Evolutionary conservation across 2,888 invertebrate species (phyloP), one percentile per base, ranked within the genome.

Genomic region (Suillia variegata): DNA sequence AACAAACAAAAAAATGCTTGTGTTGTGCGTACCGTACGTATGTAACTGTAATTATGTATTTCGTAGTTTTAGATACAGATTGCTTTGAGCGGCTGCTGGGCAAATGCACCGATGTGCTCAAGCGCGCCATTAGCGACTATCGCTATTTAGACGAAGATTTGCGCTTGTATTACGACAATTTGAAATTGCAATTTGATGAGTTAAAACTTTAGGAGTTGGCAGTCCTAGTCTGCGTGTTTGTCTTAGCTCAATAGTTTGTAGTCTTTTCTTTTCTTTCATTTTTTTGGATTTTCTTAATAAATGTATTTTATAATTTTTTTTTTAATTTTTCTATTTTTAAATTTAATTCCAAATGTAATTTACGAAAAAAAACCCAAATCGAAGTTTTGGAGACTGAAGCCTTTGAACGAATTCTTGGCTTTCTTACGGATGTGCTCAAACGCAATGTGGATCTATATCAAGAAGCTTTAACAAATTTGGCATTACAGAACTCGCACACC

Each of bases 381-480:
- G 45, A 12, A 48, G 97, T 96, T 85, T 86, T 98, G 84, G 97
- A 97, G 83, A 95, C 96, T 76, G 93, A 94, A 75, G 96, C 98
- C 61, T 98, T 98, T 84, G 96, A 98, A 83, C 90, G 98, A 56
- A 88, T 98, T 67, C 87, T 98, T 74, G 98, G 98, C 56, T 96
- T 96, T 56, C 96, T 98, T 83, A 95, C 97, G 93, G 93, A 98
- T 82, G 89, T 98, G 58, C 94, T 98, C 93, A 96, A 96, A 85
- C 89, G 96, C 75, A 97, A 95, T 85, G 95, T 96, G 76, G 91
- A 92, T 82, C 92, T 94, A 82, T 98, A 98, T 82, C 96, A 97
- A 69, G 75, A 77, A 56, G 70, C 74, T 64, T 70, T 78, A 54
- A 67, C 69, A 45, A 73, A 77, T 59, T 66, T 78, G 69, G 74